These are phyloP conservation scores for Mechanitis messenoides DNA, from an alignment of 2,888 invertebrate genomes.

Conservation along the genomic window DNA sequence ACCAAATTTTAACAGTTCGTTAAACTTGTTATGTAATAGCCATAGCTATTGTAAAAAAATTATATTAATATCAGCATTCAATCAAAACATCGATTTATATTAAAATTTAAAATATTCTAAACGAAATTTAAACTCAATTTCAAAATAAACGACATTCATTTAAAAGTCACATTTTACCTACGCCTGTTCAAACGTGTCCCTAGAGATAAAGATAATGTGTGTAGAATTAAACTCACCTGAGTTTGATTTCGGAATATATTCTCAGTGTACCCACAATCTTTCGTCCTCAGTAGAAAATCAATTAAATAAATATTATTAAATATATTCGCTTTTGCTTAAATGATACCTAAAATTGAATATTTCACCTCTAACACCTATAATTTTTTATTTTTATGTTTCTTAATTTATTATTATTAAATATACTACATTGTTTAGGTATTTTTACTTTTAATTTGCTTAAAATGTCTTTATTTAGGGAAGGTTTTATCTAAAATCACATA, in stretches of 20 bases:
- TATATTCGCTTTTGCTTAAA: too few relatives aligned
- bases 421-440: not conserved
- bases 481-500: constrained; percentile 32
- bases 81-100: too few relatives aligned
- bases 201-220: not conserved
- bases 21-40: constrained; percentile 39
- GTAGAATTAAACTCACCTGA: not conserved
- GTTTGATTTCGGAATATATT: not conserved
- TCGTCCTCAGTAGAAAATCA: too few relatives aligned
- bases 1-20: constrained; percentile 45
- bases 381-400: not conserved
- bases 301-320: too few relatives aligned
- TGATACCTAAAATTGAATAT: too few relatives aligned
- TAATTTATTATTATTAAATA: not conserved
- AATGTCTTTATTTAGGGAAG: not conserved
- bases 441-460: not conserved
- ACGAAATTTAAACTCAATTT: too few relatives aligned
- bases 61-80: too few relatives aligned
- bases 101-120: too few relatives aligned
- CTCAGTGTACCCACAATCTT: not conserved
- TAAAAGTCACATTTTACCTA: not conserved
- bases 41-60: constrained; percentile 9
- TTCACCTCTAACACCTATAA: not conserved
- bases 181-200: not conserved
- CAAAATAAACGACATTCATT: too few relatives aligned